Evolutionary conservation across 2,797 vertebrate genomes (phyloP), one percentile per base, ranked within the genome.

Genomic region (Naso thynnoides): DNA sequence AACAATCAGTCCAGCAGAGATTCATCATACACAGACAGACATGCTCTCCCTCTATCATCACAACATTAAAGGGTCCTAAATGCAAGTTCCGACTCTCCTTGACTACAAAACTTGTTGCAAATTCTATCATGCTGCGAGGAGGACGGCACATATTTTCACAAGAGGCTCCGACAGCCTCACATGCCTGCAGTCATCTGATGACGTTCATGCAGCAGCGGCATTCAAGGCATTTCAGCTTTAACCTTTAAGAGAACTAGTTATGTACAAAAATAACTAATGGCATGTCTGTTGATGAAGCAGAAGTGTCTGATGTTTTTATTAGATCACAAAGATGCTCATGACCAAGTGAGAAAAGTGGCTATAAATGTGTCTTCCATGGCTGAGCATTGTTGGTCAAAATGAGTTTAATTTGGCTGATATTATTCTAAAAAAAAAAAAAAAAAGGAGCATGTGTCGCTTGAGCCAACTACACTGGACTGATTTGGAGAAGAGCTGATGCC

Each of bases 171-270:
- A 63, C 47, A 60, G 57, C 39, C 55, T 84, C 62, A 60, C 78
- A 88, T 79, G 82, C 83, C 84, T 67, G 53, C 33, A 76, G 70
- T 44, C 52, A 31, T 59, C 36, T 62, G 42, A 57, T 67, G 57
- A 79, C 73, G 63, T 69, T 73, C 92, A 93, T 94, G 90, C 93
- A 76, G 62, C 52, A 81, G 41, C 58, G 66, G 33, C 71, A 72
- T 67, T 84, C 8, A 63, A 59, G 62, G 49, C 31, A 50, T 73
- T 78, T 82, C 44, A 79, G 70, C 41, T 65, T 50, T 13, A 68
- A 62, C 56, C 63, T 63, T 76, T 5, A 36, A 47, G 57, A 49
- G 57, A 73, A 58, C 38, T 70, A 58, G 41, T 76, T 29, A 73
- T 53, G 29, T 21, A 69, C 41, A 56, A 55, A 76, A 15, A 26